A percentile compares a stretch with the other conserved stretches of the same genome.
Evolutionary conservation across 2,797 vertebrate species (phyloP).

Genomic region (Eulemur albifrons): DNA sequence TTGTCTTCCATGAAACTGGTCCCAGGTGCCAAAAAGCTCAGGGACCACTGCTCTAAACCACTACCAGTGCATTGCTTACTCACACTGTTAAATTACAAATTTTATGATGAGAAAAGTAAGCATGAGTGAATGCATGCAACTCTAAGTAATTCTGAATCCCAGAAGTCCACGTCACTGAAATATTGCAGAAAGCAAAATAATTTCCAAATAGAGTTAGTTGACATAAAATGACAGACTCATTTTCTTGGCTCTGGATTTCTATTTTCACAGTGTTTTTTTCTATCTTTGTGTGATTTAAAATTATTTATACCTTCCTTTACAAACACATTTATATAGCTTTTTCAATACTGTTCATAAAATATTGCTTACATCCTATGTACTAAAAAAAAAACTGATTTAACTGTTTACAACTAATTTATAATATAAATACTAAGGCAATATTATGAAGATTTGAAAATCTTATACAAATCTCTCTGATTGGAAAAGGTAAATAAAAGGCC

Average conservation of each 20-base stretch:
- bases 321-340: constrained; percentile 22
- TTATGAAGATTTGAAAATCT: background rate
- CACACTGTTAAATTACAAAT: background rate
- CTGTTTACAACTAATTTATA: background rate
- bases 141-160: background rate
- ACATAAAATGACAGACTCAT: constrained; percentile 30
- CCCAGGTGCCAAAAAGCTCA: no score
- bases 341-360: constrained; percentile 4
- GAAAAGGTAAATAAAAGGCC: background rate
- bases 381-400: background rate
- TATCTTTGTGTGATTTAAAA: background rate
- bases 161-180: background rate
- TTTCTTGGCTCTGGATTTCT: constrained; percentile 7
- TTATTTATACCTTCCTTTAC: constrained; percentile 19
- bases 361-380: background rate
- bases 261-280: constrained; percentile 11
- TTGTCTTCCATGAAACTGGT: no score
- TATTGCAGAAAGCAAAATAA: background rate
- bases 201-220: background rate
- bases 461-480: background rate
- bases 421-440: background rate
- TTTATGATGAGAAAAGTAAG: background rate
- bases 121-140: background rate
- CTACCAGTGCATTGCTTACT: background rate
- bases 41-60: background rate